Conservation (phyloP, 2,888 invertebrate species). For the Amblyjoppa fuscipennis region DNA sequence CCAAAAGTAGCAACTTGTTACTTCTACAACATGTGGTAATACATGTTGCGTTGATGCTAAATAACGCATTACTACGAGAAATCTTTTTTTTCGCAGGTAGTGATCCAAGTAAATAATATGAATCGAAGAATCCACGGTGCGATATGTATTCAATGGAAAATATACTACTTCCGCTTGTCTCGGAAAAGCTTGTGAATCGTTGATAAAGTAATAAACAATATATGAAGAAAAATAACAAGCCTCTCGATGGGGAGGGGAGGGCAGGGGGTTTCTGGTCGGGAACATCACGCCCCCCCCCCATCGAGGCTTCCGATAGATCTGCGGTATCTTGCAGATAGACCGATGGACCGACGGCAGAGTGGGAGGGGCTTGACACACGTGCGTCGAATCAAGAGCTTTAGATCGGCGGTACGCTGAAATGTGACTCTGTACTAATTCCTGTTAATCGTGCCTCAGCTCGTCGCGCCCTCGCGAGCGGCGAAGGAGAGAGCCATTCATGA, state of each 20-base stretch:
- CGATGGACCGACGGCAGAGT: not conserved
- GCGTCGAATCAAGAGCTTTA: conserved; percentile 53
- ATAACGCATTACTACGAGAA: too few species aligned
- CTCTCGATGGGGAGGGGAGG: not conserved
- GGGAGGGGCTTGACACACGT: conserved; percentile 46
- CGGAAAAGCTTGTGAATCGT: not conserved
- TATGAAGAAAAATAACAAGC: not conserved
- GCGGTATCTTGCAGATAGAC: not conserved
- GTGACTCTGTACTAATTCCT: conserved; percentile 13
- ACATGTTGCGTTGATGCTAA: too few species aligned
- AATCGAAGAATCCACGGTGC: too few species aligned
- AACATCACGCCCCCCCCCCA: not conserved
- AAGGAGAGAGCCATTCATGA: conserved; percentile 78
- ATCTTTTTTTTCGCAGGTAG: too few species aligned
- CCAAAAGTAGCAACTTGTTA: too few species aligned
- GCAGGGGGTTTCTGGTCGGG: not conserved
- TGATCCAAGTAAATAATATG: too few species aligned
- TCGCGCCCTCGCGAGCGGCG: not conserved
- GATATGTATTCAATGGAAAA: too few species aligned
- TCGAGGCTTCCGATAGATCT: not conserved
- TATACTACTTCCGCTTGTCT: not conserved
- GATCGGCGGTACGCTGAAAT: conserved; percentile 10
- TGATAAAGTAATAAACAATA: not conserved
- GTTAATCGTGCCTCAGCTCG: conserved; percentile 5
- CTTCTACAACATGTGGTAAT: too few species aligned